Evolutionary conservation across 2,113 vertebrate genomes (phyloP).

Genomic region (Amphiprion ocellaris): DNA sequence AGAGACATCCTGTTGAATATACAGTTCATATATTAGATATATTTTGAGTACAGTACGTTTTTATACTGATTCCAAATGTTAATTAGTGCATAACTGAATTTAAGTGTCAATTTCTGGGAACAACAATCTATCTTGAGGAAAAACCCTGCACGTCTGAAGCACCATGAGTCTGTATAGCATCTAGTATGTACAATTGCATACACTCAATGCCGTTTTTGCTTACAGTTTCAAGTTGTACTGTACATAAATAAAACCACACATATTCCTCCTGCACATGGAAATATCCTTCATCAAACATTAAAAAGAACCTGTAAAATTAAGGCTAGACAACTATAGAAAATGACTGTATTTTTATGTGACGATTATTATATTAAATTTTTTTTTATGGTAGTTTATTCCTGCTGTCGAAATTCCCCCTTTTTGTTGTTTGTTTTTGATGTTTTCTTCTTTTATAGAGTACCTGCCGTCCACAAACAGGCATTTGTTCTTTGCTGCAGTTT

Average conservation of each 20-base stretch:
- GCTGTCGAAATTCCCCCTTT: no score
- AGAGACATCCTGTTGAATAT: neutral
- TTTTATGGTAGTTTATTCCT: no score
- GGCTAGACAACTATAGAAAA: no score
- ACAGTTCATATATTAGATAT: conserved; percentile 70
- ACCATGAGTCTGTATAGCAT: conserved; percentile 65
- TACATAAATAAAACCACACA: conserved; percentile 52
- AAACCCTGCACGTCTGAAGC: conserved; percentile 67
- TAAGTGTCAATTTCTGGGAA: conserved; percentile 48
- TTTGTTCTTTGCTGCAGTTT: no score
- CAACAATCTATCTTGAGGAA: conserved; percentile 50
- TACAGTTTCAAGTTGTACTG: conserved; percentile 58
- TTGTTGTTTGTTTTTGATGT: no score
- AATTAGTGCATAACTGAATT: conserved; percentile 46
- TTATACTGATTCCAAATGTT: conserved; percentile 58
- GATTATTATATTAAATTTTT: no score
- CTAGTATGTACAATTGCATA: conserved; percentile 57
- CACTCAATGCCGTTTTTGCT: conserved; percentile 32
- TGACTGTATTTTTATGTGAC: no score
- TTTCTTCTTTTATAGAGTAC: no score
- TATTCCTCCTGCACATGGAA: conserved; percentile 20
- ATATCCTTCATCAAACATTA: no score
- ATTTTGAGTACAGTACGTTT: conserved; percentile 62
- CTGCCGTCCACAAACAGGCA: no score
- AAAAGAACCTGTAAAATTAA: no score